Conservation (phyloP, 2,888 invertebrate species). For the Carcina quercana region DNA sequence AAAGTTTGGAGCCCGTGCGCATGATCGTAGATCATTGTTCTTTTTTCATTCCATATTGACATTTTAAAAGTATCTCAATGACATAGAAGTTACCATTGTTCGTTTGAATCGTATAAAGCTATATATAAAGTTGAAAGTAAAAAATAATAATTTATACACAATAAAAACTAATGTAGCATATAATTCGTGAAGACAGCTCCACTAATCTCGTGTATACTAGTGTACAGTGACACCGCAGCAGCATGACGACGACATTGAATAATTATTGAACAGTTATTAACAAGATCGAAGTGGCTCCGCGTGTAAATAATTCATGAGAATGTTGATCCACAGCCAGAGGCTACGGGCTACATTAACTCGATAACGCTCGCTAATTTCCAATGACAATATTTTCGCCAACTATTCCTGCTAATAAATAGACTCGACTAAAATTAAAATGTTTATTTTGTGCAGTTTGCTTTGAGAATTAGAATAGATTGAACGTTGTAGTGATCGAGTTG, state of each 20-base stretch:
- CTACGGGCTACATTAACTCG: conserved; percentile 31
- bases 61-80: too few relatives aligned
- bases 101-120: too few relatives aligned
- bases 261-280: conserved; percentile 30
- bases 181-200: too few relatives aligned
- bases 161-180: too few relatives aligned
- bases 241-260: conserved; percentile 9
- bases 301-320: conserved; percentile 48
- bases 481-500: conserved; percentile 53
- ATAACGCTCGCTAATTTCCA: conserved; percentile 36
- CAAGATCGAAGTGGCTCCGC: conserved; percentile 27
- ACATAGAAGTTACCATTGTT: too few relatives aligned
- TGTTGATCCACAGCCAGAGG: conserved; percentile 52
- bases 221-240: too few relatives aligned
- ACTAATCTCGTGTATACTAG: too few relatives aligned
- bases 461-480: conserved; percentile 34
- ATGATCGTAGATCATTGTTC: too few relatives aligned
- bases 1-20: too few relatives aligned
- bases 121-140: too few relatives aligned
- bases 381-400: conserved; percentile 23
- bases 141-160: too few relatives aligned
- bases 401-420: conserved; percentile 20
- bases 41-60: too few relatives aligned
- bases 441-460: conserved; percentile 26
- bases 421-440: conserved; percentile 16